Base-by-base conservation (phyloP, 1,140 invertebrate genomes). In the Vanessa tameamea region DNA sequence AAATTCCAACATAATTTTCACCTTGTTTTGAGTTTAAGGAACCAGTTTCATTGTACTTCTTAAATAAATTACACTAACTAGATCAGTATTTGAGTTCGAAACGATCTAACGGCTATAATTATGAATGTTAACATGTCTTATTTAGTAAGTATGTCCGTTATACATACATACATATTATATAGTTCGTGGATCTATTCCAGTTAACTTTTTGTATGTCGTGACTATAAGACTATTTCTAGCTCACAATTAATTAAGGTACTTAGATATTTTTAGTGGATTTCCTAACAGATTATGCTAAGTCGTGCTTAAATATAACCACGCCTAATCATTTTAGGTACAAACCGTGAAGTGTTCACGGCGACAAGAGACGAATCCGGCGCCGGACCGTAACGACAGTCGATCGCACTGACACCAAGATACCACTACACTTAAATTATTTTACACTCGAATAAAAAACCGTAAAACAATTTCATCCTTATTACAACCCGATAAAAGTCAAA, bases 361-460 rank as follows among this genome's bases (percentile, higher is more conserved):
- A 69, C 68, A 72, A 76, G 70, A 78, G 81, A 81, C 76, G 79
- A 78, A 69, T 77, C 64, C 73, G 69, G 78, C 77, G 65, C 55
- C 64, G 76, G 75, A 73, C 80, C 84, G 86, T 81, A 85, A 84
- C 83, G 82, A 79, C 81, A 69, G 75, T 67, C 74, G 79, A 79
- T 77, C 78, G 77, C 70, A 69, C 73, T 76, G 66, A 84, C 83
- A 82, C 85, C 79, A 66, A 76, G 82, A 85, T 86, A 87, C 84
- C 71, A 64, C 9, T 12, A 55, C 16, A 55, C 50, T 67, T 67
- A 51, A 43, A 69, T 69, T 47, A 57, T 59, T 69, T 59, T 57
- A 69, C 66, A 55, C 37, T 57, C 13, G 20, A 59, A 47, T 11
- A 69, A 6, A 1, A 0, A 53, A 59, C 14, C 9, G 47, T 15